A percentile compares a stretch with the other conserved stretches of the same genome.
Conservation (phyloP, 2,113 vertebrate species). For the Pimephales promelas region DNA sequence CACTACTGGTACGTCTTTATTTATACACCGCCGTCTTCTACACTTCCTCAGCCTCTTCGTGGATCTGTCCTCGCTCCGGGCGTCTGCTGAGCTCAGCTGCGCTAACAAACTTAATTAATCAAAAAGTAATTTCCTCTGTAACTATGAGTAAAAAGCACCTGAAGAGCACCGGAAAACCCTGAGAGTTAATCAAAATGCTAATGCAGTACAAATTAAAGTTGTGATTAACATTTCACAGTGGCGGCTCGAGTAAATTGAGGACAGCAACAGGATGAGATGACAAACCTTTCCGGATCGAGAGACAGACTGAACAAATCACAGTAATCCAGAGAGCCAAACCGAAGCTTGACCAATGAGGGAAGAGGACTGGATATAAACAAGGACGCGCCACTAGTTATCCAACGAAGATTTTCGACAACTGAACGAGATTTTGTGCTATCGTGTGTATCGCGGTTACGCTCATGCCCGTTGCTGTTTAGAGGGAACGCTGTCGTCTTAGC, state of each 20-base stretch:
- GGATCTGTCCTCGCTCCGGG: no score
- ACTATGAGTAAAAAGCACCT: constrained; percentile 88
- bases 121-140: constrained; percentile 93
- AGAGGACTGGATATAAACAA: neutral
- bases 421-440: no score
- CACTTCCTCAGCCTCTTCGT: neutral
- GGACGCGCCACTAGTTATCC: neutral
- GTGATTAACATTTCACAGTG: constrained; percentile 98
- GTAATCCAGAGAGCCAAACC: neutral
- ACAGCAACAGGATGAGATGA: constrained; percentile 84
- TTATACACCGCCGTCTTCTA: neutral
- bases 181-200: constrained; percentile 95
- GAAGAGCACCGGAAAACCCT: constrained; percentile 86
- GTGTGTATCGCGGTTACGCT: no score
- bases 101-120: constrained; percentile 94
- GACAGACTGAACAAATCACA: neutral
- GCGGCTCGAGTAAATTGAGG: constrained; percentile 92
- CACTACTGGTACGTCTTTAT: neutral
- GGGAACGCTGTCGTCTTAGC: no score
- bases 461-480: no score
- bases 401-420: neutral
- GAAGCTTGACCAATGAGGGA: neutral
- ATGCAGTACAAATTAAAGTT: constrained; percentile 96
- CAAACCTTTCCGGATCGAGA: neutral
- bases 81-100: constrained; percentile 91